Conservation (phyloP, 2,888 invertebrate genomes). For the Cosmopolites sordidus region DNA sequence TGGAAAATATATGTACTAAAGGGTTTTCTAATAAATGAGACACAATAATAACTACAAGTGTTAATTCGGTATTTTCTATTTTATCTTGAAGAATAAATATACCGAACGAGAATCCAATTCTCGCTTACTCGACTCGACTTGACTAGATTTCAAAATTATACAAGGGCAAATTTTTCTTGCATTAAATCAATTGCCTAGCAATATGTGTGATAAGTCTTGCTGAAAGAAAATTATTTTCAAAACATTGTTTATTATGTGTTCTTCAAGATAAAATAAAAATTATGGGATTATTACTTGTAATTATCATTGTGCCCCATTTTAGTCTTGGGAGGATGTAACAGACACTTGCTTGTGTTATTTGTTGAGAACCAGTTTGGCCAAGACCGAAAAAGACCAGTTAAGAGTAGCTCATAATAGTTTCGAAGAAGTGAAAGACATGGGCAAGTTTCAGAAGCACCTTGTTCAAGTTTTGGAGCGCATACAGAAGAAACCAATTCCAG, state of each 20-base stretch:
- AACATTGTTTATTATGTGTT: no score
- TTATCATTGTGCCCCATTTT: conserved; percentile 27
- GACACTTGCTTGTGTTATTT: conserved; percentile 64
- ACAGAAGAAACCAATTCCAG: conserved; percentile 28
- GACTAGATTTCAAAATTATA: no score
- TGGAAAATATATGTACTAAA: neutral
- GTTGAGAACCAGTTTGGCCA: conserved; percentile 59
- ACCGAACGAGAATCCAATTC: neutral
- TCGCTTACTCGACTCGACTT: no score
- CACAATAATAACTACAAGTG: neutral
- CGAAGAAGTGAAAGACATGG: conserved; percentile 44
- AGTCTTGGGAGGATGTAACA: conserved; percentile 80
- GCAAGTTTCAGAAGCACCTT: conserved; percentile 46
- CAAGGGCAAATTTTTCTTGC: no score
- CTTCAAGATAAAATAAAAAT: no score
- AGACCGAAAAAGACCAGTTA: conserved; percentile 61
- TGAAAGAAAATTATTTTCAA: no score
- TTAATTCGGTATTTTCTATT: neutral
- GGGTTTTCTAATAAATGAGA: no score
- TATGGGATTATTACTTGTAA: no score
- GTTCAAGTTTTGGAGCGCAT: conserved; percentile 43
- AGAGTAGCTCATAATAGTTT: conserved; percentile 53
- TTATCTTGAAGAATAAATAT: neutral
- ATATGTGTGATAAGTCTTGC: no score
- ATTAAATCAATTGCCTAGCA: no score